phyloP scores from a whole-genome alignment of 2,113 vertebrate genomes.

The Corvus hawaiiensis region DNA sequence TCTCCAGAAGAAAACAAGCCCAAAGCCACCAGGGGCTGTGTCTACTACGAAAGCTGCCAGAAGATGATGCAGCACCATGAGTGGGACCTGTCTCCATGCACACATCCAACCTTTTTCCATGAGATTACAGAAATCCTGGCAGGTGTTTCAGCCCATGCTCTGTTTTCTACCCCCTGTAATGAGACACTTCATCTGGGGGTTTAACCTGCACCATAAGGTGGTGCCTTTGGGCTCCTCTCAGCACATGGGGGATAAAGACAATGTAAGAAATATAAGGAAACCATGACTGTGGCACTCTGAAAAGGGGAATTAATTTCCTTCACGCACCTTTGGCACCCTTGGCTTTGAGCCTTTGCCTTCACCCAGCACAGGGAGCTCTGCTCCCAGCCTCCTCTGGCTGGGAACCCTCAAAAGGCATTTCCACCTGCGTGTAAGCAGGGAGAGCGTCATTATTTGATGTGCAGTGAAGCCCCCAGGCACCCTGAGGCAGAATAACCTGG shows the following conservation, averaged over 20 bases:
- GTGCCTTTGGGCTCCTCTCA: not conserved
- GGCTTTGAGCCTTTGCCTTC: not conserved
- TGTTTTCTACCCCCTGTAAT: not conserved
- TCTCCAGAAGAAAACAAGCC: not conserved
- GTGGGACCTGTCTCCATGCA: not conserved
- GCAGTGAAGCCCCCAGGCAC: not conserved
- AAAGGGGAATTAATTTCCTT: not conserved
- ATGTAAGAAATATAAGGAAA: not conserved
- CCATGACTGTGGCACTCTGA: fast-evolving
- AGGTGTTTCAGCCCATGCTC: fast-evolving
- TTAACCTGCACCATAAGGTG: fast-evolving
- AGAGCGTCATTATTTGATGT: not conserved
- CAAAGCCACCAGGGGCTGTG: not conserved
- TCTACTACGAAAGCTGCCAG: not conserved
- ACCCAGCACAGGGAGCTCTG: not conserved
- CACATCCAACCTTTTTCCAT: not conserved
- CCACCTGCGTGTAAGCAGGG: not conserved
- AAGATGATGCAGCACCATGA: not conserved
- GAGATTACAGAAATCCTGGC: fast-evolving
- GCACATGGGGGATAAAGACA: not conserved
- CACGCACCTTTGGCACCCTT: not conserved
- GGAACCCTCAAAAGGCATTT: not conserved
- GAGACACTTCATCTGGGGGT: not conserved
- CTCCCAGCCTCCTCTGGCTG: not conserved
- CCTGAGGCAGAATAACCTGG: not conserved